Conservation (phyloP, 1,140 invertebrate species). For the Cotesia chilonis region DNA sequence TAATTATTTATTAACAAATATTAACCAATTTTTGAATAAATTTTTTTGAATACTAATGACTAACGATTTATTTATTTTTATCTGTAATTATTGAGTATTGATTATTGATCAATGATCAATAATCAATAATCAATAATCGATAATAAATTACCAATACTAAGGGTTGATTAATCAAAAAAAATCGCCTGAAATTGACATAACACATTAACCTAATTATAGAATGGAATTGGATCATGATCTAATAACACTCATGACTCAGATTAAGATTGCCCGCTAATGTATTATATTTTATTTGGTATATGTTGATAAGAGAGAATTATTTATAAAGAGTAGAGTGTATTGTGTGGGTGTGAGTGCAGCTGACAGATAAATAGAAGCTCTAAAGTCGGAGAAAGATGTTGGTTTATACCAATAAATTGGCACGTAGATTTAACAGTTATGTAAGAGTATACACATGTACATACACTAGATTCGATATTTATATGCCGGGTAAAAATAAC, state of each 20-base stretch:
- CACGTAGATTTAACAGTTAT: constrained; percentile 33
- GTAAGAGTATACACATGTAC: constrained; percentile 25
- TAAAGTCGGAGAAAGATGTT: constrained; percentile 6
- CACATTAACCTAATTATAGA: constrained; percentile 35
- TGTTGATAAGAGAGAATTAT: neutral
- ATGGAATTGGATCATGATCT: constrained; percentile 15
- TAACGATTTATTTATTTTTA: too few species aligned
- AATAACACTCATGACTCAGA: constrained; percentile 12
- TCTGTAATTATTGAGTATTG: too few species aligned
- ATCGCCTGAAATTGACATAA: neutral
- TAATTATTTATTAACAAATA: too few species aligned
- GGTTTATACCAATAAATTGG: constrained; percentile 40
- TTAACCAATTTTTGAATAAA: too few species aligned
- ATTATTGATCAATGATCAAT: too few species aligned
- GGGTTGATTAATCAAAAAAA: neutral
- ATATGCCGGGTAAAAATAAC: constrained; percentile 33
- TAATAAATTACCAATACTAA: too few species aligned
- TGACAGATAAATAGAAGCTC: too few species aligned
- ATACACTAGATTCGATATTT: constrained; percentile 28
- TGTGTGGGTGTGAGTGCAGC: too few species aligned
- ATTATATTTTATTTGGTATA: neutral
- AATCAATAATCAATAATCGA: too few species aligned
- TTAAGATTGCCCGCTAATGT: neutral
- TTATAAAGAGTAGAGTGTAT: too few species aligned
- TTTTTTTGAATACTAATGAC: too few species aligned